phyloP scores from a whole-genome alignment of 2,888 invertebrate species.

The Sericinus montela region DNA sequence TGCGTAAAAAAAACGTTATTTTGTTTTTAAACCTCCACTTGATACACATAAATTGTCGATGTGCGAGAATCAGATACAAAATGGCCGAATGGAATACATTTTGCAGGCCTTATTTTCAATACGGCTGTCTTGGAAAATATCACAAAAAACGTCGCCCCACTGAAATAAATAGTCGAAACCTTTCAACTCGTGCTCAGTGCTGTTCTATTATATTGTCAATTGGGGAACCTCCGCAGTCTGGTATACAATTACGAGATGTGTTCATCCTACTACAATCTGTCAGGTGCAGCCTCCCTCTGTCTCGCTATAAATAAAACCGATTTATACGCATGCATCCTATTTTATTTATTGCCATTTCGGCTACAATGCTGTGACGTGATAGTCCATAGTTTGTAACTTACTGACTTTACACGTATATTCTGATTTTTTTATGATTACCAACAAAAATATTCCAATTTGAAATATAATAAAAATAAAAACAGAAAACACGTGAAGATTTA shows the following conservation, averaged over 20 bases:
- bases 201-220: slow-evolving; percentile 70
- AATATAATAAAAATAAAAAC: no score
- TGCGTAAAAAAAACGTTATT: not conserved
- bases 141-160: slow-evolving; percentile 19
- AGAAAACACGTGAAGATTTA: no score
- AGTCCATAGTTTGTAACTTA: slow-evolving; percentile 29
- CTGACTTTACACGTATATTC: slow-evolving; percentile 24
- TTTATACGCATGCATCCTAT: slow-evolving; percentile 54
- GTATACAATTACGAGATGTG: slow-evolving; percentile 73
- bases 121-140: slow-evolving; percentile 14
- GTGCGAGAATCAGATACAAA: not conserved
- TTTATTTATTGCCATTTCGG: slow-evolving; percentile 71
- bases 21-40: not conserved
- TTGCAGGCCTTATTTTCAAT: slow-evolving; percentile 14
- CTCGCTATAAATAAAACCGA: slow-evolving; percentile 60
- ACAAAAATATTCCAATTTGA: no score
- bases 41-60: slow-evolving; percentile 14
- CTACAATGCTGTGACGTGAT: slow-evolving; percentile 48
- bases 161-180: slow-evolving; percentile 24
- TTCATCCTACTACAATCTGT: slow-evolving; percentile 70
- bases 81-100: slow-evolving; percentile 14
- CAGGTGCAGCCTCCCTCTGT: slow-evolving; percentile 38
- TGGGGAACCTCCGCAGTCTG: slow-evolving; percentile 48
- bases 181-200: slow-evolving; percentile 26
- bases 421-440: no score